Evolutionary conservation across 1,140 invertebrate species (phyloP).

Genomic region (Vanessa atalanta): DNA sequence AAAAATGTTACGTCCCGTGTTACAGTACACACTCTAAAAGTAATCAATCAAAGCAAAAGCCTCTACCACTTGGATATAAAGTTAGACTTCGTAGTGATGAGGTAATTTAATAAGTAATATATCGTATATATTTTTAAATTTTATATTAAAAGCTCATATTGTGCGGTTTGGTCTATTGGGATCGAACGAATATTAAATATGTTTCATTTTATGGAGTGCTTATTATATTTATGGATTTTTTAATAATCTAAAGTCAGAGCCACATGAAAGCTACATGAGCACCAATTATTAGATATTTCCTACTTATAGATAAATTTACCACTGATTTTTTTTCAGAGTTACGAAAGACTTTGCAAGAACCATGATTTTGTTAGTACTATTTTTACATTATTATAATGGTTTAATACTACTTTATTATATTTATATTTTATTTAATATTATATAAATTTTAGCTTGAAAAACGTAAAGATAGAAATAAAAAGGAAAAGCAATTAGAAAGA

Average conservation of each 20-base stretch:
- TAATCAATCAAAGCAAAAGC: constrained; percentile 39
- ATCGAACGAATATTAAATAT: too few species aligned
- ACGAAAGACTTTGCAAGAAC: constrained; percentile 53
- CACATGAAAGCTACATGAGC: too few species aligned
- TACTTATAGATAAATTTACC: constrained; percentile 7
- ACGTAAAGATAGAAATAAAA: constrained; percentile 64
- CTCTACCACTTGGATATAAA: constrained; percentile 58
- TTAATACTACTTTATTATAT: constrained; percentile 2
- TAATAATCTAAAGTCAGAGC: too few species aligned
- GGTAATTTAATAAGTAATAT: constrained; percentile 12
- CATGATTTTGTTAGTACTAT: constrained; percentile 56
- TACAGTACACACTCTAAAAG: constrained; percentile 47
- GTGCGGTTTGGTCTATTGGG: too few species aligned
- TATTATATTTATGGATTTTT: too few species aligned
- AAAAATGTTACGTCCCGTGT: constrained; percentile 56
- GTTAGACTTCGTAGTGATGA: constrained; percentile 55
- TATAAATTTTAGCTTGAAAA: constrained; percentile 55
- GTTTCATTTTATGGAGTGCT: too few species aligned
- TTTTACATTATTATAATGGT: background rate
- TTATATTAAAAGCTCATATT: too few species aligned
- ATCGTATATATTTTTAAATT: too few species aligned
- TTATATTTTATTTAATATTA: constrained; percentile 4
- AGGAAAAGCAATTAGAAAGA: constrained; percentile 58
- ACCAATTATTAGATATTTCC: too few species aligned
- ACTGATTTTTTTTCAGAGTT: constrained; percentile 54